phyloP scores from a whole-genome alignment of 2,797 vertebrate genomes.

The Sternarchorhynchus goeldii region DNA sequence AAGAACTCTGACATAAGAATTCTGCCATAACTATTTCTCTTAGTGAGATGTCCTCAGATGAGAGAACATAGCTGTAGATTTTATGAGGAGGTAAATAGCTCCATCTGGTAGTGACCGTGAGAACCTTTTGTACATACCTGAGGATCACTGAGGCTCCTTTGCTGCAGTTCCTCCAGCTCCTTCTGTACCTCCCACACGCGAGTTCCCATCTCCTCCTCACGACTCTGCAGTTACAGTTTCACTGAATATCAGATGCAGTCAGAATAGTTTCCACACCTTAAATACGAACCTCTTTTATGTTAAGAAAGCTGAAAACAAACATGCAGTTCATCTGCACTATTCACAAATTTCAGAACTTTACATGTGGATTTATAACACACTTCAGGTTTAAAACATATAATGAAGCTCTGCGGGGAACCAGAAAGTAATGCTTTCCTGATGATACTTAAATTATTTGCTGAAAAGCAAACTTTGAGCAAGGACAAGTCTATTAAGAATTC shows the following conservation, averaged over 20 bases:
- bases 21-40: slow-evolving; percentile 50
- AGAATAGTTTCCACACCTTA: slow-evolving; percentile 4
- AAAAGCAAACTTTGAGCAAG: slow-evolving; percentile 25
- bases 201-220: slow-evolving; percentile 94
- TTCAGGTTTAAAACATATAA: slow-evolving; percentile 49
- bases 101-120: slow-evolving; percentile 17
- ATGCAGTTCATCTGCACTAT: slow-evolving; percentile 4
- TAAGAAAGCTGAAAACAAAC: slow-evolving; percentile 6
- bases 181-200: slow-evolving; percentile 88
- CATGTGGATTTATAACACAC: slow-evolving; percentile 7
- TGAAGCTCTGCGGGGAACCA: slow-evolving; percentile 35
- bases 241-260: not conserved
- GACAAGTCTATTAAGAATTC: not conserved
- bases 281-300: not conserved
- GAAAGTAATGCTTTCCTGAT: slow-evolving; percentile 48
- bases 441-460: slow-evolving; percentile 32
- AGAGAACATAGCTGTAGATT: not conserved
- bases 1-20: slow-evolving; percentile 19
- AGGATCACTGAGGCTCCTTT: slow-evolving; percentile 61
- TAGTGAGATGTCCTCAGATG: slow-evolving; percentile 45
- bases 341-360: not conserved
- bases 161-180: slow-evolving; percentile 83
- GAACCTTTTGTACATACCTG: slow-evolving; percentile 60
- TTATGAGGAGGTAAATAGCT: slow-evolving; percentile 32
- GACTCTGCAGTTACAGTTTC: slow-evolving; percentile 73